Evolutionary conservation across 2,888 invertebrate species (phyloP), one percentile per base, ranked within the genome.

Genomic region (Trachelus iudaicus): DNA sequence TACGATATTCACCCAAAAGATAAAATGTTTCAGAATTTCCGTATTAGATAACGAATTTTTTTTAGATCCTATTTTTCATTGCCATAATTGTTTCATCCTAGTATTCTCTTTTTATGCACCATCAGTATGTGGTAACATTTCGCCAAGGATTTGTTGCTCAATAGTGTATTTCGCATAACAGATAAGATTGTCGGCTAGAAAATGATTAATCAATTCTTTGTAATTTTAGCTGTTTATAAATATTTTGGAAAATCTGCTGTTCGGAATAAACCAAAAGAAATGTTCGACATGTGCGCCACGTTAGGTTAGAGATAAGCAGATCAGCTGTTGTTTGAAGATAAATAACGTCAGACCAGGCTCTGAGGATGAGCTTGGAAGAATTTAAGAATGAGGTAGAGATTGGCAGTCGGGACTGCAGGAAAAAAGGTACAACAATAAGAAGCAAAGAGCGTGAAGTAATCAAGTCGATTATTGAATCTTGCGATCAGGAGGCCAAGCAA

Each of bases 371-470:
- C 73, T 79, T 79, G 68, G 79, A 79, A 68, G 77, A 79, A 74
- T 79, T 80, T 73, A 80, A 77, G 75, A 75, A 79, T 69, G 79
- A 80, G 75, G 73, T 79, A n/a, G 76, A 79, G 71, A 69, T 76
- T 11, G 78, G 76, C 33, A 76, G 77, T 75, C 74, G 78, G 3
- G 76, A 75, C 11, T 81, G 82, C 34, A 73, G 82, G 6, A 77
- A 77, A 33, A 82, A 80, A 37, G 80, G 81, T 3, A 79, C 81
- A 23, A 78, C 76, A 1, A 82, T 81, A n/a, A 73, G 78, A 1
- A 81, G 77, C 31, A 79, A 79, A 69, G 78, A 80, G 34, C 81
- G 81, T 34, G 80, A 81, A 34, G 75, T 82, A 2, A 80, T 81
- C 23, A 80, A 77, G 56, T 75, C 80, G 12, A 79, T 82, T 34